Evolutionary conservation across 2,113 vertebrate species (phyloP).

Genomic region (Xiphophorus maculatus): DNA sequence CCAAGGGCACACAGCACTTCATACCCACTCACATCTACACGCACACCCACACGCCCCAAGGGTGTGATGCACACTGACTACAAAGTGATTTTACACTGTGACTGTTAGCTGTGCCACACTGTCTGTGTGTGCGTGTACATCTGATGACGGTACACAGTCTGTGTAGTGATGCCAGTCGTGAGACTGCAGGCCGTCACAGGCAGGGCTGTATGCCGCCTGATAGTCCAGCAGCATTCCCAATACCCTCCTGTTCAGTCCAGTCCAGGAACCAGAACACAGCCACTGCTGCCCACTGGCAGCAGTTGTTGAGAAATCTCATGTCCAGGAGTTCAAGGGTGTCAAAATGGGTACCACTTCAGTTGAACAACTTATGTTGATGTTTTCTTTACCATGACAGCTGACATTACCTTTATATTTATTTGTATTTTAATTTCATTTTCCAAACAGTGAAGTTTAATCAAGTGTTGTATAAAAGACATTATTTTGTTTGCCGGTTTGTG

Average conservation of each 20-base stretch:
- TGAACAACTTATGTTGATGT: slow-evolving; percentile 18
- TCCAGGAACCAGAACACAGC: slow-evolving; percentile 60
- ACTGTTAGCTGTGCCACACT: slow-evolving; percentile 64
- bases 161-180: slow-evolving; percentile 79
- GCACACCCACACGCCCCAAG: slow-evolving; percentile 43
- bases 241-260: slow-evolving; percentile 38
- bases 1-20: slow-evolving; percentile 44
- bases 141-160: slow-evolving; percentile 60
- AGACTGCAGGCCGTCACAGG: slow-evolving; percentile 72
- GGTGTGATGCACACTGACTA: slow-evolving; percentile 58
- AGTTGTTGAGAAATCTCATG: slow-evolving; percentile 47
- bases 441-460: background rate
- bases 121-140: slow-evolving; percentile 53
- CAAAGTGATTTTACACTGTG: slow-evolving; percentile 79
- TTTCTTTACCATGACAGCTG: slow-evolving; percentile 25
- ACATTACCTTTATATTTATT: slow-evolving; percentile 4
- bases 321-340: slow-evolving; percentile 55
- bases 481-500: background rate
- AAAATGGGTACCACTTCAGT: slow-evolving; percentile 29
- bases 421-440: background rate
- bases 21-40: slow-evolving; percentile 10
- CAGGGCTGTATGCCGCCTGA: slow-evolving; percentile 65
- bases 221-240: slow-evolving; percentile 58
- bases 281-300: slow-evolving; percentile 47
- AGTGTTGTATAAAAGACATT: background rate